phyloP scores from a whole-genome alignment of 2,113 vertebrate genomes.

The Lampris incognitus region DNA sequence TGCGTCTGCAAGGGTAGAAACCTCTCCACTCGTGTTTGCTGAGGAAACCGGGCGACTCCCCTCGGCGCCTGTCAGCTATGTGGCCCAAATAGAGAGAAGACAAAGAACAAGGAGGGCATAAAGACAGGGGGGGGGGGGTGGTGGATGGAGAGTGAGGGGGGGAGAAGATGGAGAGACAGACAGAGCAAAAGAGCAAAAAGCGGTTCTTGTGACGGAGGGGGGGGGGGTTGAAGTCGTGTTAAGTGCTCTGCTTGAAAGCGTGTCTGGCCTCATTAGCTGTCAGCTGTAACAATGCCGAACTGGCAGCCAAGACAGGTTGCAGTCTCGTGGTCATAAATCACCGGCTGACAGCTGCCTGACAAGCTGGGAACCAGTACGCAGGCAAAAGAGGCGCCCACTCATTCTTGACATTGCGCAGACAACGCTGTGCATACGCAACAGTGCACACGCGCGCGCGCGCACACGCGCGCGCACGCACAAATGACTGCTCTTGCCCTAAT shows the following conservation, averaged over 20 bases:
- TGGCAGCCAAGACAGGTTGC: constrained; percentile 93
- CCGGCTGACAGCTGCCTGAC: constrained; percentile 88
- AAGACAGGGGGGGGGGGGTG: constrained; percentile 54
- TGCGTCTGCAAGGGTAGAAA: constrained; percentile 15
- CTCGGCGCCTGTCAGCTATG: constrained; percentile 67
- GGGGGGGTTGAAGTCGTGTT: constrained; percentile 80
- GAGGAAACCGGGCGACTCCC: constrained; percentile 54
- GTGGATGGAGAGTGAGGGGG: constrained; percentile 30
- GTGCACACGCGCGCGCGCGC: constrained; percentile 33
- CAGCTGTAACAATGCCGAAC: constrained; percentile 94
- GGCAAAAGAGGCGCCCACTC: constrained; percentile 70
- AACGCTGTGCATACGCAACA: not conserved
- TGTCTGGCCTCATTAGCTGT: constrained; percentile 96
- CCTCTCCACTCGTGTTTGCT: constrained; percentile 36
- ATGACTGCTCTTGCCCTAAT: constrained; percentile 47
- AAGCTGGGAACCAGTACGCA: constrained; percentile 87
- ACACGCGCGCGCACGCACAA: constrained; percentile 38
- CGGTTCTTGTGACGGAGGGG: constrained; percentile 65
- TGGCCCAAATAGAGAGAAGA: constrained; percentile 53
- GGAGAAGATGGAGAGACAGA: constrained; percentile 21
- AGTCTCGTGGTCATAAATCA: constrained; percentile 97
- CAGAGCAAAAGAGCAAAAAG: constrained; percentile 59
- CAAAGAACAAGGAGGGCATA: constrained; percentile 65
- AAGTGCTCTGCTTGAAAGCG: constrained; percentile 88
- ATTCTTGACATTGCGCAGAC: constrained; percentile 62